These are phyloP conservation scores for Muraenolepis orangiensis DNA, from an alignment of 2,797 vertebrate genomes.

Conservation along the genomic window DNA sequence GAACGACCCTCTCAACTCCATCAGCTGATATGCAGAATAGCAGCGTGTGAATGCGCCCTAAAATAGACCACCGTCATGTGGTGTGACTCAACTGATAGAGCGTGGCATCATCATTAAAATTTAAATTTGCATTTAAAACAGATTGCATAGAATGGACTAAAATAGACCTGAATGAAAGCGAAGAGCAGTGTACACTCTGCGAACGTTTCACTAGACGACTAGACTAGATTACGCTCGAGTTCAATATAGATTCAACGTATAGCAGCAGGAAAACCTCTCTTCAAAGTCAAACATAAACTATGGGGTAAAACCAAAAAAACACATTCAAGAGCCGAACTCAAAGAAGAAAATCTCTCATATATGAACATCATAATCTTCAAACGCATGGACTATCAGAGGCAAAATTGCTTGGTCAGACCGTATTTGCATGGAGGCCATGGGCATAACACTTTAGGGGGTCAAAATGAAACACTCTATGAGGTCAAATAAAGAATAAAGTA, in stretches of 20 bases:
- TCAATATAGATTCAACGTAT: background rate
- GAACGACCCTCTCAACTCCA: no score
- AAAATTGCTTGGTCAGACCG: background rate
- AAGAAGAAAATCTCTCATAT: background rate
- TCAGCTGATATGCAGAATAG: no score
- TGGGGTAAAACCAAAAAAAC: background rate
- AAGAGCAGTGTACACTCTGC: background rate
- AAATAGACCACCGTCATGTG: no score
- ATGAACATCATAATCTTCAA: constrained; percentile 1
- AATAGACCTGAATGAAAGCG: background rate
- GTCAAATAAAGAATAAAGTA: background rate
- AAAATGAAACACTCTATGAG: background rate
- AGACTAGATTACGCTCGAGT: background rate
- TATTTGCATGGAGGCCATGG: background rate
- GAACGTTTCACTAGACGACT: no score
- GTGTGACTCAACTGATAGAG: no score
- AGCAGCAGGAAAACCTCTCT: background rate
- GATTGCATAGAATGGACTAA: background rate
- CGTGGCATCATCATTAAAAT: background rate
- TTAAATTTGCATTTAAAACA: background rate
- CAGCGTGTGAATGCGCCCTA: no score
- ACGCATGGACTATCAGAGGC: background rate
- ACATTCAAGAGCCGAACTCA: background rate
- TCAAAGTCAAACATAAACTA: background rate
- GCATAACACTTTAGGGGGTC: background rate